A percentile compares a stretch with the other conserved stretches of the same genome.
These are phyloP conservation scores for Ctenoplectra terminalis DNA, from an alignment of 1,140 invertebrate genomes.

Conservation along the genomic window DNA sequence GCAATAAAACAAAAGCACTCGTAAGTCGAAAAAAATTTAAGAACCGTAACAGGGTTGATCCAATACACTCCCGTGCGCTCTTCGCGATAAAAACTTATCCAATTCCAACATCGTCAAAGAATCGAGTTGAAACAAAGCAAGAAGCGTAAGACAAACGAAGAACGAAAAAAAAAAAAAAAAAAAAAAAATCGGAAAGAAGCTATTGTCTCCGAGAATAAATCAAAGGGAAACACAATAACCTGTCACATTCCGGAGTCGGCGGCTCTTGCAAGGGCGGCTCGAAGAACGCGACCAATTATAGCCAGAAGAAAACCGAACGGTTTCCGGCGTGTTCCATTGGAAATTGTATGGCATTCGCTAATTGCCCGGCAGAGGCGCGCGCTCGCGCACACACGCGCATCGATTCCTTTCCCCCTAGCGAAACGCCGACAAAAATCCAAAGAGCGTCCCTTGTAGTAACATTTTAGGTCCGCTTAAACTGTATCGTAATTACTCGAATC, in stretches of 20 bases:
- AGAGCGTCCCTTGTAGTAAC: neutral
- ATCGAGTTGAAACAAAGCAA: neutral
- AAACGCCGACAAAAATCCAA: conserved; percentile 14
- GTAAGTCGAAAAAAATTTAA: no score
- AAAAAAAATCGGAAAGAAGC: neutral
- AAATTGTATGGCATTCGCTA: conserved; percentile 38
- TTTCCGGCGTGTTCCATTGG: conserved; percentile 45
- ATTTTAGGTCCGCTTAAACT: conserved; percentile 7
- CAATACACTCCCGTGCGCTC: no score
- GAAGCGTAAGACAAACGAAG: no score
- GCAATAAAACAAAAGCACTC: no score
- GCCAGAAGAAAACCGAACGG: conserved; percentile 38
- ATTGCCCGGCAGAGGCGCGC: conserved; percentile 2
- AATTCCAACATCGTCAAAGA: neutral
- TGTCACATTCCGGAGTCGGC: conserved; percentile 24
- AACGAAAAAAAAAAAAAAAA: neutral
- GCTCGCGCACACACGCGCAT: conserved; percentile 4
- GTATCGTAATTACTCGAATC: conserved; percentile 28
- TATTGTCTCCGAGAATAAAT: conserved; percentile 21
- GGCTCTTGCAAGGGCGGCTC: neutral
- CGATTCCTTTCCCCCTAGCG: neutral
- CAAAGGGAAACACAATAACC: conserved; percentile 28
- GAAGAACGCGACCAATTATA: conserved; percentile 44
- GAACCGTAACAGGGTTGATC: no score
- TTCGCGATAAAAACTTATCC: no score